Evolutionary conservation across 1,140 invertebrate genomes (phyloP).

Genomic region (Frieseomelitta varia): DNA sequence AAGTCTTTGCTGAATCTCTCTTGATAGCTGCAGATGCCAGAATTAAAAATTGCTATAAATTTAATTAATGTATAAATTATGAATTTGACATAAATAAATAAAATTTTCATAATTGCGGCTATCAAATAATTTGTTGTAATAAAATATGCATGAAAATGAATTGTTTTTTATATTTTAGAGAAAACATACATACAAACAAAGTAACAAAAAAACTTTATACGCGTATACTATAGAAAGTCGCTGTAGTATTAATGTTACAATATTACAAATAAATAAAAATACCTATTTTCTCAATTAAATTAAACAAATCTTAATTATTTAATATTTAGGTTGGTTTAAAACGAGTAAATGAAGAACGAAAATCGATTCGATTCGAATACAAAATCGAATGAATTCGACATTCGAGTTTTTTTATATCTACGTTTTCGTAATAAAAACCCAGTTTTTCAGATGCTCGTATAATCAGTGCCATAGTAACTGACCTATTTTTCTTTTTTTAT

Average conservation of each 20-base stretch:
- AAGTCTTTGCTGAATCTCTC: background rate
- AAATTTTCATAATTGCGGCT: background rate
- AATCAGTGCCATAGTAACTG: slow-evolving; percentile 9
- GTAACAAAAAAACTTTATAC: too few species aligned
- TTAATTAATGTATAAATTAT: background rate
- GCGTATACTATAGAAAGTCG: background rate
- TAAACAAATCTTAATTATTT: background rate
- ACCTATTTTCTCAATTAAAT: background rate
- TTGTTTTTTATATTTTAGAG: too few species aligned
- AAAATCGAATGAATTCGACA: background rate
- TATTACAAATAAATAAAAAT: background rate
- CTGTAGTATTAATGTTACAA: background rate
- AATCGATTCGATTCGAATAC: too few species aligned
- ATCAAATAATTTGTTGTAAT: background rate
- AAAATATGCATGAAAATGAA: too few species aligned
- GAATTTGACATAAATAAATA: background rate
- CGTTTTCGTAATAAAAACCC: background rate
- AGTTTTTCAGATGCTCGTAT: slow-evolving; percentile 21
- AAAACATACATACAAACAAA: too few species aligned
- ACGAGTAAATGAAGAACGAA: background rate
- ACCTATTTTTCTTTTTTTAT: background rate
- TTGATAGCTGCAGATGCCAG: background rate
- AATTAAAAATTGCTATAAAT: background rate
- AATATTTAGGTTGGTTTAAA: background rate
- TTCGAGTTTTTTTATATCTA: slow-evolving; percentile 4